A percentile compares a stretch with the other conserved stretches of the same genome.
Conservation (phyloP, 2,888 invertebrate species). For the Nomada lathburiana region DNA sequence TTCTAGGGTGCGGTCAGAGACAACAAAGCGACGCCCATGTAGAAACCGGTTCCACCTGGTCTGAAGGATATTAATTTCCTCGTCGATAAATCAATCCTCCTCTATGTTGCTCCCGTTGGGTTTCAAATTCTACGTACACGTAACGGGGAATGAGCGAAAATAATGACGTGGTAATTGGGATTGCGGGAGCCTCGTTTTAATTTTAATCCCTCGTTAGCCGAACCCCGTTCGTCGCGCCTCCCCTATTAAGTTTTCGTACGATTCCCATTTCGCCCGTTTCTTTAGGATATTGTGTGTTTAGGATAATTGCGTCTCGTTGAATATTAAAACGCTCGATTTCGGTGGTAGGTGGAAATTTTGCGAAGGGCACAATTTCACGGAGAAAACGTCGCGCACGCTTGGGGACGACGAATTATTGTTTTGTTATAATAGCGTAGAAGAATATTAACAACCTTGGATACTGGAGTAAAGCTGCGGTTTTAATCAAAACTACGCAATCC, state of each 20-base stretch:
- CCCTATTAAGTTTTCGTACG: not conserved
- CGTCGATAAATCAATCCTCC: conserved; percentile 62
- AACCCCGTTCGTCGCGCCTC: conserved; percentile 9
- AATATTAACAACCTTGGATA: too few species aligned
- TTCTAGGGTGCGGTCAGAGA: conserved; percentile 69
- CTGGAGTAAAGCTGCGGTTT: too few species aligned
- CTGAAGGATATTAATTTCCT: conserved; percentile 61
- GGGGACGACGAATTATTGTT: not conserved
- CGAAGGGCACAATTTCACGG: not conserved
- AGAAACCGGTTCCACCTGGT: conserved; percentile 51
- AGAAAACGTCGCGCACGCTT: not conserved
- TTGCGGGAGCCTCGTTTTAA: conserved; percentile 35
- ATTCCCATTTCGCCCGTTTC: not conserved
- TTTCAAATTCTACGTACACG: conserved; percentile 40
- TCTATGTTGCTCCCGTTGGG: conserved; percentile 42
- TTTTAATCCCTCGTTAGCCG: conserved; percentile 32
- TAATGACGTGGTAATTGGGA: conserved; percentile 52
- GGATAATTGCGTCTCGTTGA: not conserved
- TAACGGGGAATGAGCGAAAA: conserved; percentile 40
- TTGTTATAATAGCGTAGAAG: not conserved
- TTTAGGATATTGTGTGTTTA: too few species aligned
- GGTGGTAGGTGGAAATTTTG: too few species aligned
- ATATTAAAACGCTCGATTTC: not conserved
- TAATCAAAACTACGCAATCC: too few species aligned
- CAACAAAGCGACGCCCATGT: conserved; percentile 70